These are phyloP conservation scores for Adelphocoris suturalis DNA, from an alignment of 2,888 invertebrate species.

Conservation along the genomic window DNA sequence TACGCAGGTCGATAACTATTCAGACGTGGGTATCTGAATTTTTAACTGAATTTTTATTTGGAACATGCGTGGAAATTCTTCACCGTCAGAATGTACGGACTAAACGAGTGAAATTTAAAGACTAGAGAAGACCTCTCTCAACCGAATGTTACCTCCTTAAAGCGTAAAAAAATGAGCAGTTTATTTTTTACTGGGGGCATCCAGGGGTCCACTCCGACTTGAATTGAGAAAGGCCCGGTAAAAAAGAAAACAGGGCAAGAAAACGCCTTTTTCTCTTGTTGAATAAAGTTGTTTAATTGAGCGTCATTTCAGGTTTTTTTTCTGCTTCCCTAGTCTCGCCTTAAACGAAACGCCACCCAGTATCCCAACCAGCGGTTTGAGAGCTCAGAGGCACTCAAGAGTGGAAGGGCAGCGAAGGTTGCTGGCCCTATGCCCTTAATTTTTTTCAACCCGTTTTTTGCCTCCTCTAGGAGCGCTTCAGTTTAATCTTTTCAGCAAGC, in stretches of 20 bases:
- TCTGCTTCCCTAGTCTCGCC: background rate
- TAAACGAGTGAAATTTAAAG: no score
- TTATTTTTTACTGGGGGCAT: background rate
- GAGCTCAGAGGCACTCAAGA: background rate
- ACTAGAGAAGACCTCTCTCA: no score
- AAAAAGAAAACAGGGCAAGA: background rate
- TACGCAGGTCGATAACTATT: no score
- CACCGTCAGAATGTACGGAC: no score
- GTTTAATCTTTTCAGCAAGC: conserved; percentile 29
- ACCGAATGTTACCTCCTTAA: no score
- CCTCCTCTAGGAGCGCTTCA: background rate
- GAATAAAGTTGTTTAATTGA: conserved; percentile 21
- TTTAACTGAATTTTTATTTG: no score
- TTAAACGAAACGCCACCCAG: conserved; percentile 11
- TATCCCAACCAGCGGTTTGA: background rate
- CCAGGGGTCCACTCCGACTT: background rate
- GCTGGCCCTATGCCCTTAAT: background rate
- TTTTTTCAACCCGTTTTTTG: background rate
- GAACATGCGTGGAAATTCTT: no score
- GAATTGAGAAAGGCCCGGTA: background rate
- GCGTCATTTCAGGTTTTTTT: conserved; percentile 17
- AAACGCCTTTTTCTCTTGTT: background rate
- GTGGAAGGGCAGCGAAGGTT: background rate
- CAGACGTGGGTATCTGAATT: no score
- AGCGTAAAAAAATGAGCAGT: no score